Evolutionary conservation across 2,797 vertebrate species (phyloP).

Genomic region (Eulemur coronatus): DNA sequence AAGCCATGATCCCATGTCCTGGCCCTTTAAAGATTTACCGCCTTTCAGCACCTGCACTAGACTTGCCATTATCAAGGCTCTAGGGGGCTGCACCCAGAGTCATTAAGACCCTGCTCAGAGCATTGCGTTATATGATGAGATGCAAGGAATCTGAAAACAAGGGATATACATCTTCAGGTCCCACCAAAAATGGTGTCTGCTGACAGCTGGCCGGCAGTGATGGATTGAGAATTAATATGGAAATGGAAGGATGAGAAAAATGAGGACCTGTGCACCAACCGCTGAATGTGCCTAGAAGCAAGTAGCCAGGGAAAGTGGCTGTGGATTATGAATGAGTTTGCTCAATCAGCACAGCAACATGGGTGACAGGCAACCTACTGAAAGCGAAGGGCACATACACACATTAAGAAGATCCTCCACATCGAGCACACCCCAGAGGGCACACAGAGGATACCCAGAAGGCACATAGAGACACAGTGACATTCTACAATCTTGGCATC

Average conservation of each 20-base stretch:
- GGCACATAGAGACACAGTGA: not conserved
- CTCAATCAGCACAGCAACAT: not conserved
- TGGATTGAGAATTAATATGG: constrained; percentile 67
- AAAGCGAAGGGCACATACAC: not conserved
- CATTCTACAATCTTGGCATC: not conserved
- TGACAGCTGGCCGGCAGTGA: constrained; percentile 59
- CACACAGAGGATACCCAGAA: not conserved
- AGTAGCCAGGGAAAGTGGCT: not conserved
- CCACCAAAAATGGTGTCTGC: constrained; percentile 40
- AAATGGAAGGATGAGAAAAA: constrained; percentile 71
- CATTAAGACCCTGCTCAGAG: not conserved
- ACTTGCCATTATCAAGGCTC: not conserved
- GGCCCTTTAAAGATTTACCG: not conserved
- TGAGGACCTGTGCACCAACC: not conserved
- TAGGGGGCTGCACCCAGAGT: not conserved
- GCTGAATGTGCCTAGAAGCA: constrained; percentile 18
- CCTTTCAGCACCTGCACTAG: not conserved
- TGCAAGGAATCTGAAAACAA: not conserved
- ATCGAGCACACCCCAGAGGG: not conserved
- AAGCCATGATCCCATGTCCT: fast-evolving
- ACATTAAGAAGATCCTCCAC: not conserved
- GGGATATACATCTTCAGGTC: constrained; percentile 55
- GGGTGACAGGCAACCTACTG: not conserved
- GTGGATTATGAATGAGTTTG: constrained; percentile 35
- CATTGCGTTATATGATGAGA: not conserved